Percentiles rank a stretch among this genome's conserved stretches.
These are phyloP conservation scores for Machimus atricapillus DNA, from an alignment of 2,888 invertebrate genomes.

Conservation along the genomic window DNA sequence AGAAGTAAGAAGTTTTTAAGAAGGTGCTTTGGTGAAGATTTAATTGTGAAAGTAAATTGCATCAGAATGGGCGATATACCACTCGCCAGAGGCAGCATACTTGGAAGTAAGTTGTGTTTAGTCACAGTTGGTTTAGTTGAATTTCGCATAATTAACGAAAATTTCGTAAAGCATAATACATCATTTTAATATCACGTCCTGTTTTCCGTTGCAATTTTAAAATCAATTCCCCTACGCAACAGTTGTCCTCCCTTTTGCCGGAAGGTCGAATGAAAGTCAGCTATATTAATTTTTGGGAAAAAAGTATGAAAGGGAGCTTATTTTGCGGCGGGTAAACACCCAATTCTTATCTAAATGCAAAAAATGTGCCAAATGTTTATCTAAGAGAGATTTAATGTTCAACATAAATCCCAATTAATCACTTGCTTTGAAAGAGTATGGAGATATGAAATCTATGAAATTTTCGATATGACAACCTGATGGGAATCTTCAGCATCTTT, in stretches of 20 bases:
- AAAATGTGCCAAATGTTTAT: neutral
- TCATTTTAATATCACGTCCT: neutral
- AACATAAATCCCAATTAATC: neutral
- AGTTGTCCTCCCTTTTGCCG: neutral
- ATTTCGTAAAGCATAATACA: neutral
- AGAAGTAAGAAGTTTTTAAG: neutral
- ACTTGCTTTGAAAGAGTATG: neutral
- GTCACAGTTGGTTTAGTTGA: neutral
- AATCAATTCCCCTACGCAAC: neutral
- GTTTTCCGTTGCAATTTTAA: neutral
- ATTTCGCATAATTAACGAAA: neutral
- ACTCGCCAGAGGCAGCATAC: slow-evolving; percentile 66
- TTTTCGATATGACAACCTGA: neutral
- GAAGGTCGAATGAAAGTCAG: slow-evolving; percentile 45
- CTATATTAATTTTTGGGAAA: neutral
- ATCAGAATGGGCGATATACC: slow-evolving; percentile 64
- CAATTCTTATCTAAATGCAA: neutral
- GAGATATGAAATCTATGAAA: neutral
- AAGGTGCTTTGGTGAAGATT: neutral
- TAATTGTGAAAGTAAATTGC: neutral
- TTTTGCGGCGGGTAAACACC: neutral
- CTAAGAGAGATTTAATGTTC: neutral
- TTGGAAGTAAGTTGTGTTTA: slow-evolving; percentile 66
- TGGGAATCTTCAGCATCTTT: neutral
- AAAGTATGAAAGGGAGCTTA: neutral